phyloP scores from a whole-genome alignment of 2,113 vertebrate genomes.

The Dascyllus trimaculatus region DNA sequence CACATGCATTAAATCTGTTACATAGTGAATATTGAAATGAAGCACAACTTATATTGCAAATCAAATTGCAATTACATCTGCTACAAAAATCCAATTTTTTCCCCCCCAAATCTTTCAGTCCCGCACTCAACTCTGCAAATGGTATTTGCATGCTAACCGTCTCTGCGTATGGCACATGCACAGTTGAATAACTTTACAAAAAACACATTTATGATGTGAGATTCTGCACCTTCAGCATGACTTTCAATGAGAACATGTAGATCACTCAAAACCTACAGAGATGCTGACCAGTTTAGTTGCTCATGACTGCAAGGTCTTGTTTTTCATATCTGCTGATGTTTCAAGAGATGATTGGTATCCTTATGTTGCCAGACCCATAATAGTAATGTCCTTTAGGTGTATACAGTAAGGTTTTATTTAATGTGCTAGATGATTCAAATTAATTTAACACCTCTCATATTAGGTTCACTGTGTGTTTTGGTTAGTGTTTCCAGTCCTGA shows the following conservation, averaged over 20 bases:
- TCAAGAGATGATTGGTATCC: neutral
- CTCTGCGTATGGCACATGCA: no score
- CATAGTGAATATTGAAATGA: no score
- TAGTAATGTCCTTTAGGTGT: neutral
- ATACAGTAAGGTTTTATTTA: constrained; percentile 20
- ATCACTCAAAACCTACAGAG: neutral
- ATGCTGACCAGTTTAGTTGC: neutral
- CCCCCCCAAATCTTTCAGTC: no score
- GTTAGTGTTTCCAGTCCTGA: constrained; percentile 55
- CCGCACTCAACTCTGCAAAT: no score
- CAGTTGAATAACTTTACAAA: no score
- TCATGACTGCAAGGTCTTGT: neutral
- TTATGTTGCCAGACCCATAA: neutral
- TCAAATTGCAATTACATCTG: no score
- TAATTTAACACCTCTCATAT: constrained; percentile 27
- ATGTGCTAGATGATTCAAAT: constrained; percentile 15
- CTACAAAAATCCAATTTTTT: no score
- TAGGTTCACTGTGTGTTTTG: neutral
- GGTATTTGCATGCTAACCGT: no score
- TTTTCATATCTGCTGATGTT: constrained; percentile 12
- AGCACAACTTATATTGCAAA: no score
- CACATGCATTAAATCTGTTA: no score
- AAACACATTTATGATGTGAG: no score
- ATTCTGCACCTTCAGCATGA: constrained; percentile 9
- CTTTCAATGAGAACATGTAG: neutral